phyloP scores from a whole-genome alignment of 2,113 vertebrate species.

The Scophthalmus maximus region DNA sequence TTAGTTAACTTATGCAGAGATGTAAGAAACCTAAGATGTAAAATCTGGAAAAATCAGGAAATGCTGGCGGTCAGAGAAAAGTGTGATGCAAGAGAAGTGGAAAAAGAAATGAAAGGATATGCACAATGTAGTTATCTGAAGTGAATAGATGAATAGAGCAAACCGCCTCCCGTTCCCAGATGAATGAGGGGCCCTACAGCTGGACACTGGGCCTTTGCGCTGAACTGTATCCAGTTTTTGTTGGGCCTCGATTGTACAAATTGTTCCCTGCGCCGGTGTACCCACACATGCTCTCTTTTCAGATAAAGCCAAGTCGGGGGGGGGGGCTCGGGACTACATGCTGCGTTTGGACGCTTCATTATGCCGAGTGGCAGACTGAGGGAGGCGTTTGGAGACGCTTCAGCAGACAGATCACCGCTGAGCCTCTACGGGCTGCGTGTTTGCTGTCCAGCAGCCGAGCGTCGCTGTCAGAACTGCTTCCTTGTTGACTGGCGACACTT shows the following conservation, averaged over 20 bases:
- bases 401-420: constrained; percentile 61
- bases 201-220: constrained; percentile 38
- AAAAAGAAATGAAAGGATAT: constrained; percentile 9
- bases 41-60: constrained; percentile 4
- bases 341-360: constrained; percentile 63
- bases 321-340: constrained; percentile 32
- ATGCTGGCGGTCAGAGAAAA: constrained; percentile 19
- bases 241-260: constrained; percentile 54
- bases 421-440: constrained; percentile 48
- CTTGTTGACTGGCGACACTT: constrained; percentile 53
- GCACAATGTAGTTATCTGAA: constrained; percentile 1
- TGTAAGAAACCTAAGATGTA: not conserved
- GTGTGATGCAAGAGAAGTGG: constrained; percentile 16
- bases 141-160: constrained; percentile 48
- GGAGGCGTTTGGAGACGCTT: constrained; percentile 61
- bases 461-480: constrained; percentile 53
- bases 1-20: not conserved
- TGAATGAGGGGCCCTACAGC: constrained; percentile 52
- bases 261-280: constrained; percentile 40
- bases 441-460: constrained; percentile 62
- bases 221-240: constrained; percentile 37
- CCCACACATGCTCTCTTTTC: constrained; percentile 59
- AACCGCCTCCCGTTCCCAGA: constrained; percentile 20
- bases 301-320: constrained; percentile 64
- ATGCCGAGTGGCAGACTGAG: constrained; percentile 61